phyloP scores from a whole-genome alignment of 1,140 invertebrate genomes.

The Temnothorax longispinosus region DNA sequence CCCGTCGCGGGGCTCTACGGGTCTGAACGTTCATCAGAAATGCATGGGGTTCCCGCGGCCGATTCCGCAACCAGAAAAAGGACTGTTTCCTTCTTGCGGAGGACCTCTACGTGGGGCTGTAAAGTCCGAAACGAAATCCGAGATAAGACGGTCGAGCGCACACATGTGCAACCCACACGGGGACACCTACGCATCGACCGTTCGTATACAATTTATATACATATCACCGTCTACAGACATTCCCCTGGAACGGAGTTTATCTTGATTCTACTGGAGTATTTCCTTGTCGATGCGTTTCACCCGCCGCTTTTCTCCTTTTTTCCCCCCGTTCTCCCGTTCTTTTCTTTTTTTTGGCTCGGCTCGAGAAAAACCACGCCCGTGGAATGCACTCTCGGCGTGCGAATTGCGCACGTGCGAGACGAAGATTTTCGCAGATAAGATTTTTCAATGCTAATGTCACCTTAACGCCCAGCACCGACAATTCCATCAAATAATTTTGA shows the following conservation, averaged over 20 bases:
- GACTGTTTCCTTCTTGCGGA: slow-evolving; percentile 70
- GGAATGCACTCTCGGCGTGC: slow-evolving; percentile 75
- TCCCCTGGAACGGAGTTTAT: slow-evolving; percentile 56
- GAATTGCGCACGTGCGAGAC: slow-evolving; percentile 78
- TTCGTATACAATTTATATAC: slow-evolving; percentile 60
- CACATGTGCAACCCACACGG: slow-evolving; percentile 29
- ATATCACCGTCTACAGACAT: slow-evolving; percentile 54
- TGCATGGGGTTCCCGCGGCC: slow-evolving; percentile 79
- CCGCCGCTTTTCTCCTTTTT: slow-evolving; percentile 59
- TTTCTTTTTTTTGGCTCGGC: slow-evolving; percentile 25
- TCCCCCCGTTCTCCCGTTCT: background rate
- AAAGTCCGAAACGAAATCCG: slow-evolving; percentile 81
- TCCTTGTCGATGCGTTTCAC: slow-evolving; percentile 75
- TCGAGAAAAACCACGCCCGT: slow-evolving; percentile 61
- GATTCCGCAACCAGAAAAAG: slow-evolving; percentile 70
- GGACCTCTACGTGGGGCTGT: slow-evolving; percentile 53
- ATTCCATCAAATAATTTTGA: slow-evolving; percentile 41
- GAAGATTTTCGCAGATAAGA: slow-evolving; percentile 69
- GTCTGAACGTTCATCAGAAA: slow-evolving; percentile 82
- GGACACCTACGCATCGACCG: slow-evolving; percentile 54
- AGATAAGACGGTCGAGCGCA: slow-evolving; percentile 77
- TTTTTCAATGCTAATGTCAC: slow-evolving; percentile 76
- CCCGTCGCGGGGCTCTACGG: slow-evolving; percentile 24
- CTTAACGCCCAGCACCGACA: background rate
- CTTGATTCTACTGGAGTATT: slow-evolving; percentile 74